Base-by-base conservation (phyloP, 2,797 vertebrate genomes). In the Hapalemur alaotrensis region DNA sequence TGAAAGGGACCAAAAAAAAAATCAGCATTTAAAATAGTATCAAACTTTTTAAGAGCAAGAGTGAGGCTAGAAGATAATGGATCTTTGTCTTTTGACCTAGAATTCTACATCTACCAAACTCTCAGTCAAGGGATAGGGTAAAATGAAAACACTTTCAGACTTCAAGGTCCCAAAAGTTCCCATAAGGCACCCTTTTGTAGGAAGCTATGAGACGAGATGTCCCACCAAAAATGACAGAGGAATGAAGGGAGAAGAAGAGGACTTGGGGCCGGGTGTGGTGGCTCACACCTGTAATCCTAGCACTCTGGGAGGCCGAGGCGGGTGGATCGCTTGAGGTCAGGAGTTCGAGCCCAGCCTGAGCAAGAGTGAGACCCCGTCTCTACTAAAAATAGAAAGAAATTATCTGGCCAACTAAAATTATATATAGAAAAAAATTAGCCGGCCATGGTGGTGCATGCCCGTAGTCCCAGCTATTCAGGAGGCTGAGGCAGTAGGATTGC, bases 21-120 rank as follows among this genome's bases (percentile, higher is more conserved):
- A 61, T 38, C 15, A 38, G 17, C 20, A 69, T 75, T 95, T 89
- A 75, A 97, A 95, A 95, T 50, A 46, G 4, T 20, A 95, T 75
- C 32, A 75, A 54, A 72, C 23, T 63, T 85, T 89, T 91, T 54
- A 92, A 80, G 46, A 95, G 59, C 18, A 88, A 59, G n/a, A 87
- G 20, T 57, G 52, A 70, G 1, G 4, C 17, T 91, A 52, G 30
- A 86, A 70, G 28, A 93, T 35, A 89, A 82, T 17, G 18, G 57
- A 50, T 73, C 43, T 88, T 57, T 87, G 38, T 75, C 54, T 92
- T 95, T 96, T 28, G 54, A 38, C 12, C 48, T 88, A 86, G 70
- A 92, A 92, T 83, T 57, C 79, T 79, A 22, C 1, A 46, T 35
- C 32, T 13, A 76, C 15, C 4, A 95, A 85, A 59, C 46, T 65